A percentile compares a stretch with the other conserved stretches of the same genome.
phyloP scores from a whole-genome alignment of 2,888 invertebrate genomes.

The Protodeltote pygarga region DNA sequence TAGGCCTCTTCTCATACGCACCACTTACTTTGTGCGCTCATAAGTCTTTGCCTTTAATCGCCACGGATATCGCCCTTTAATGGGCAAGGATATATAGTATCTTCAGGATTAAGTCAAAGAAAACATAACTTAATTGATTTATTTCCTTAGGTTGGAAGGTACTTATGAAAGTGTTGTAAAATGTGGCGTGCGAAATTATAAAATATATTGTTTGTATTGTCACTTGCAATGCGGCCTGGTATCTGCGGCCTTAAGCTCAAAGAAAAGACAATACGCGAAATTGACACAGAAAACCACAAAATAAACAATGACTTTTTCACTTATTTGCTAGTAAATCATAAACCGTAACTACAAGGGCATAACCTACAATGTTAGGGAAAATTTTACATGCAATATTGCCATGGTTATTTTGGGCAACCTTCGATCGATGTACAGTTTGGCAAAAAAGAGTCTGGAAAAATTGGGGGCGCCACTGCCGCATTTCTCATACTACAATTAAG shows the following conservation, averaged over 20 bases:
- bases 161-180: slow-evolving; percentile 6
- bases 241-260: slow-evolving; percentile 24
- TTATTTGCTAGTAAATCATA: slow-evolving; percentile 1
- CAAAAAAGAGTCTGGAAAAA: no score
- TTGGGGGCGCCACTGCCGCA: no score
- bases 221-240: not conserved
- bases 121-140: no score
- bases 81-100: no score
- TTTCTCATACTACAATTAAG: no score
- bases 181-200: slow-evolving; percentile 13
- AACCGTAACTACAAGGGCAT: slow-evolving; percentile 25
- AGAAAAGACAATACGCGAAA: slow-evolving; percentile 15
- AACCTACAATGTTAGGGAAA: slow-evolving; percentile 40
- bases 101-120: not conserved
- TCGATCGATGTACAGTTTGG: slow-evolving; percentile 25
- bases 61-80: no score
- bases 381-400: slow-evolving; percentile 42
- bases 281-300: slow-evolving; percentile 1
- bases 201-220: slow-evolving; percentile 5
- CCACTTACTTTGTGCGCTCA: no score
- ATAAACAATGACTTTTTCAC: not conserved
- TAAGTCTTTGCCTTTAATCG: no score
- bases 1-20: no score
- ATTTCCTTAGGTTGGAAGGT: no score
- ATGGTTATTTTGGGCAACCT: slow-evolving; percentile 46